Evolutionary conservation across 2,797 vertebrate species (phyloP).

Genomic region (Lacerta agilis): DNA sequence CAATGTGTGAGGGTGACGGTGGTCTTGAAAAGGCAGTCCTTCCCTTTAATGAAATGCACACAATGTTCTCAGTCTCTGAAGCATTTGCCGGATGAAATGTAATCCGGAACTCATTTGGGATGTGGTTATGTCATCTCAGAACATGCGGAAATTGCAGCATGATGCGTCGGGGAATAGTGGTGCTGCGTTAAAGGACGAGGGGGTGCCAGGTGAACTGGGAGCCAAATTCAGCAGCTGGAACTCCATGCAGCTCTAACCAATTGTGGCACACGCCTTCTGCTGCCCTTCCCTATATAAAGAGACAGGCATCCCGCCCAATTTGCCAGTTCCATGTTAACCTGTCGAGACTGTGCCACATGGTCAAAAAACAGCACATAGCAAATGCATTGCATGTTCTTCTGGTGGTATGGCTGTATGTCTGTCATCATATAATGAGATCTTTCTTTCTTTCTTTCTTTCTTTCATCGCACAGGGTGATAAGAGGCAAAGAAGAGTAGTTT

Average conservation of each 20-base stretch:
- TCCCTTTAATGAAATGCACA: slow-evolving; percentile 7
- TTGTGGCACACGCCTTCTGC: neutral
- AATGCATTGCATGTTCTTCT: neutral
- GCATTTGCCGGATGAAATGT: neutral
- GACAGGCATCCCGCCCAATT: neutral
- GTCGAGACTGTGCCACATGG: neutral
- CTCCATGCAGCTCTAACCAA: neutral
- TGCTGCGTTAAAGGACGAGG: neutral
- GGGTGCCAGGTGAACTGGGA: neutral
- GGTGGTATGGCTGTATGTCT: neutral
- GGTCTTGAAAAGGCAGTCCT: neutral
- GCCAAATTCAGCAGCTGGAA: neutral
- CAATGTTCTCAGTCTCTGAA: slow-evolving; percentile 16
- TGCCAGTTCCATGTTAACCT: neutral
- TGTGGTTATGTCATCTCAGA: neutral
- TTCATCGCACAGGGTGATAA: neutral
- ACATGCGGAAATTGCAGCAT: neutral
- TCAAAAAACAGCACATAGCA: neutral
- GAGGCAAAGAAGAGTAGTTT: neutral
- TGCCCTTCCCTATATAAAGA: neutral
- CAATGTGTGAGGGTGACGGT: neutral
- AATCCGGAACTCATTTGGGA: neutral
- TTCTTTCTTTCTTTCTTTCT: neutral
- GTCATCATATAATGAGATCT: neutral
- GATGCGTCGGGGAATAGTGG: neutral